Percentiles rank a stretch among this genome's conserved stretches.
Evolutionary conservation across 92 coral and sea anemone genomes (phyloP).

Genomic region (Palythoa caribaeorum): DNA sequence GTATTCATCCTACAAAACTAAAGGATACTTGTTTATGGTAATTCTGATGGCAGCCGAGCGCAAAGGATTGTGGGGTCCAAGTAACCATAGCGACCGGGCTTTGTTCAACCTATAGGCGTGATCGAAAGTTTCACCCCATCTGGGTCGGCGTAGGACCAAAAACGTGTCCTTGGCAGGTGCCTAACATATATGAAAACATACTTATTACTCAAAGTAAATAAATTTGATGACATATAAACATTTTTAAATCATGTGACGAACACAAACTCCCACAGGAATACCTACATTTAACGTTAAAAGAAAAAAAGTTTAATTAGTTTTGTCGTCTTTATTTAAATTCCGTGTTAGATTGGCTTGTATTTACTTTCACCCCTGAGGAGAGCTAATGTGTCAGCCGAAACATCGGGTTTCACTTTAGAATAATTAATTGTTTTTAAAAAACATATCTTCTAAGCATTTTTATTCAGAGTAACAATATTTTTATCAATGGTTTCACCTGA

Average conservation of each 20-base stretch:
- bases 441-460: too few relatives aligned
- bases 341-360: too few relatives aligned
- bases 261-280: too few relatives aligned
- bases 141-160: conserved; percentile 80
- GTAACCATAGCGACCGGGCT: conserved; percentile 74
- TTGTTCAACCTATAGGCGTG: conserved; percentile 89
- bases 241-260: not conserved
- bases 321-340: too few relatives aligned
- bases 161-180: conserved; percentile 79
- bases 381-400: too few relatives aligned
- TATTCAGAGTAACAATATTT: too few relatives aligned
- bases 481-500: too few relatives aligned
- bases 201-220: not conserved
- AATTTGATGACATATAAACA: not conserved
- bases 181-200: conserved; percentile 31
- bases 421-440: too few relatives aligned
- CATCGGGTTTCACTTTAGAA: too few relatives aligned
- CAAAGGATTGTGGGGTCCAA: conserved; percentile 84
- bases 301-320: too few relatives aligned
- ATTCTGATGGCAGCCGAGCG: conserved; percentile 76
- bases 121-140: conserved; percentile 67
- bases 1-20: not conserved
- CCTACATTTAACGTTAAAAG: too few relatives aligned
- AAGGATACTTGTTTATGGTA: conserved; percentile 90
- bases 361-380: too few relatives aligned